Conservation (phyloP, 2,888 invertebrate species). For the Kryphioiulus occultus region DNA sequence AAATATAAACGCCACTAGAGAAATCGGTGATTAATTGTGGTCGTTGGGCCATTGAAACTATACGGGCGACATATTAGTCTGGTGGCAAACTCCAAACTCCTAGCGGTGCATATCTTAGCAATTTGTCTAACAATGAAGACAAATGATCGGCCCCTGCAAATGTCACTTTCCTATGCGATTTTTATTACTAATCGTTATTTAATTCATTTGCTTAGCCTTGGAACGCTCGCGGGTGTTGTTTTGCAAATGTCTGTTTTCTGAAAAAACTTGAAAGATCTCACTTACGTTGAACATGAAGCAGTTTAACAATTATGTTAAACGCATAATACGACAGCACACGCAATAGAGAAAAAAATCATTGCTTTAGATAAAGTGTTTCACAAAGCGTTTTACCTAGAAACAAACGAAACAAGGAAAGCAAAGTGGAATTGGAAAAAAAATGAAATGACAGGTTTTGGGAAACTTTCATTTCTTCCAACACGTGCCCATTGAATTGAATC, state of each 20-base stretch:
- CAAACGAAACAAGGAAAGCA: too few species aligned
- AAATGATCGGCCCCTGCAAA: neutral
- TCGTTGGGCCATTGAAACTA: conserved; percentile 37
- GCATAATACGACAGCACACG: too few species aligned
- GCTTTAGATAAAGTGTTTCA: too few species aligned
- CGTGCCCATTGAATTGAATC: too few species aligned
- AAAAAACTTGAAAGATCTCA: neutral
- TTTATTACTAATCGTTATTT: conserved; percentile 11
- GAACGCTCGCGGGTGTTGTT: neutral
- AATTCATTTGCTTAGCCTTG: neutral
- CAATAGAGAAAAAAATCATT: too few species aligned
- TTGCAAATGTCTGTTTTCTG: neutral
- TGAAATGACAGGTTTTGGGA: too few species aligned
- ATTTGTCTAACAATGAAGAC: conserved; percentile 33
- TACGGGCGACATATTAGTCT: neutral
- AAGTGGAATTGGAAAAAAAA: too few species aligned
- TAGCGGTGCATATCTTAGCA: neutral
- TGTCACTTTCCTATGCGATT: neutral
- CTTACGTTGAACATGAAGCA: neutral
- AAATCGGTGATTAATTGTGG: conserved; percentile 42
- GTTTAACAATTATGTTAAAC: too few species aligned
- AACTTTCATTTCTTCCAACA: too few species aligned
- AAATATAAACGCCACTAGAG: conserved; percentile 42
- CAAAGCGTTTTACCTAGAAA: too few species aligned
- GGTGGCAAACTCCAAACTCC: neutral